Evolutionary conservation across 2,888 invertebrate genomes (phyloP), one percentile per base, ranked within the genome.

Genomic region (Dinocampus coccinellae): DNA sequence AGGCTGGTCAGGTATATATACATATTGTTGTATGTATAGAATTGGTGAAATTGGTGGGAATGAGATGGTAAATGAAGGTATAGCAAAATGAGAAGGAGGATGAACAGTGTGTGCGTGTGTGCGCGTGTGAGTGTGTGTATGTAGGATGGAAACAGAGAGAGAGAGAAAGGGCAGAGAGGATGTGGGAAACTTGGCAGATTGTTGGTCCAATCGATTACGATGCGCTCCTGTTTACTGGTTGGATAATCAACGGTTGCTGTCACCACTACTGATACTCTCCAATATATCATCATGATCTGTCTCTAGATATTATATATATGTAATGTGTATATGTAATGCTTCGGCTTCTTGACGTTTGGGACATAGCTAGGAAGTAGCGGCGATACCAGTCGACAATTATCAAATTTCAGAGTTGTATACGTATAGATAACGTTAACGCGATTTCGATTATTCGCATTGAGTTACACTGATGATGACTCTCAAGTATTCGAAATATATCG

Each of bases 161-260:
- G 69, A 70, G 55, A 69, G 64, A 69, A 67, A 68, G 62, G 74
- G n/a, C n/a, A n/a, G n/a, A n/a, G n/a, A n/a, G n/a, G n/a, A n/a
- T 61, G 34, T 70, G 39, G 66, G 70, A 63, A 71, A 73, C 72
- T 76, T 75, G 76, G 78, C 81, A 81, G 83, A 84, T 83, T 84
- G 84, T 84, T 84, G 82, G 80, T 75, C 81, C 83, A 84, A 84
- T 84, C 84, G 84, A 84, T 84, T 84, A 84, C 84, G 83, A 83
- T 82, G 83, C 81, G 74, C 78, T 66, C 73, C 75, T 84, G 82
- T 84, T 84, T 84, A 83, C 84, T 77, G 77, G 76, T 70, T 77
- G 79, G 80, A 83, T 84, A 84, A 84, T 84, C 84, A 84, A 83
- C 83, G 69, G 79, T 80, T 80, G 79, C 74, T 75, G 79, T 73